Base-by-base conservation (phyloP, 2,797 vertebrate species). In the Falco peregrinus region DNA sequence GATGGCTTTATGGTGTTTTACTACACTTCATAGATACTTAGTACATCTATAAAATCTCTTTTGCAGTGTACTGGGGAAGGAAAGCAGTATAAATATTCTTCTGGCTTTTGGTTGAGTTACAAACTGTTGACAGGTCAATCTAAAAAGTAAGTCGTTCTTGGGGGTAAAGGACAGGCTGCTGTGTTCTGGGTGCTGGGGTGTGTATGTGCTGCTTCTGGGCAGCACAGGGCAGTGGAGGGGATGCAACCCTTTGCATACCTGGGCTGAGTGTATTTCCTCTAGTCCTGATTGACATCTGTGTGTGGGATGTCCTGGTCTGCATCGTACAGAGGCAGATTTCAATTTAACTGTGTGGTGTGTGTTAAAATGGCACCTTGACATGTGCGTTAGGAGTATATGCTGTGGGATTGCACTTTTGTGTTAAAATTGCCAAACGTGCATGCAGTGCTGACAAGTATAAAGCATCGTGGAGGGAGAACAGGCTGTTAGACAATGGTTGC, bases 11-110 rank as follows among this genome's bases (percentile, higher is more conserved):
- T 95, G 92, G 84, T 4, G 3, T 89, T 97, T 97, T 96, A 97
- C 95, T 97, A 89, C 85, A 90, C 96, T 97, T 94, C 91, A 69
- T 57, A 93, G 94, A 94, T 96, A 97, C 97, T 98, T 97, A 97
- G 93, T 96, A 59, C 70, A 39, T 81, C 87, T 88, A 94, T 97
- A 97, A 98, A 98, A 96, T 35, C 35, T n/a, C 89, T 95, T 98
- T 95, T 92, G 89, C 21, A 84, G 94, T 80, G 84, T 95, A 71
- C 93, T 89, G 83, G 39, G 84, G 93, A 90, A 65, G 48, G 85
- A 82, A 93, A 95, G 86, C 47, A 43, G 16, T 88, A 88, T 94
- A 91, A 91, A 93, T 93, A 73, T 90, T 94, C 41, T 80, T 20
- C 3, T 21, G 68, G 50, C 67, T 95, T 96, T 91, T 68, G 90